These are phyloP conservation scores for Hippocampus mohnikei DNA, from an alignment of 2,113 vertebrate genomes.

Conservation along the genomic window DNA sequence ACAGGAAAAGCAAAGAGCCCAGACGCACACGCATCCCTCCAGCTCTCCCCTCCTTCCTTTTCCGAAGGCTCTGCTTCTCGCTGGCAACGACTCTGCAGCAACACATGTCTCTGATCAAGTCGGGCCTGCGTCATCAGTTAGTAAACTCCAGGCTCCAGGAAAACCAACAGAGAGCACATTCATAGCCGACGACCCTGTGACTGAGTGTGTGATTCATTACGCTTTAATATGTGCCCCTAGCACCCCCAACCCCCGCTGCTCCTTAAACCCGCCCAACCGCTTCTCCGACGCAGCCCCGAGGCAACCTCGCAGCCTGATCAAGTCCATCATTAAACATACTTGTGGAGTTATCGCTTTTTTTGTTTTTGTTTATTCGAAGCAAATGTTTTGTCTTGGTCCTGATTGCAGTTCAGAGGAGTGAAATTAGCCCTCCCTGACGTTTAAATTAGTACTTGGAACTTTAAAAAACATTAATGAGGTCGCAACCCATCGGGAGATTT, in stretches of 20 bases:
- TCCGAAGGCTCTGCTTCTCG: slow-evolving; percentile 54
- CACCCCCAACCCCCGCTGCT: slow-evolving; percentile 34
- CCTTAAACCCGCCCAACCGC: slow-evolving; percentile 50
- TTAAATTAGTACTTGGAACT: slow-evolving; percentile 15
- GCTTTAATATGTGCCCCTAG: slow-evolving; percentile 70
- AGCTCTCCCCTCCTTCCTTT: slow-evolving; percentile 30
- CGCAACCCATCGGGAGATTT: slow-evolving; percentile 7
- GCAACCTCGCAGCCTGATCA: slow-evolving; percentile 65
- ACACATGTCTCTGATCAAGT: slow-evolving; percentile 80
- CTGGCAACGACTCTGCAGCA: slow-evolving; percentile 67
- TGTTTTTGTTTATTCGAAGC: slow-evolving; percentile 51
- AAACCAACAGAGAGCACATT: slow-evolving; percentile 80
- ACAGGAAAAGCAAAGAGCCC: slow-evolving; percentile 48
- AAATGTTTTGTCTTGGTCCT: slow-evolving; percentile 35
- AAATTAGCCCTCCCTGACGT: slow-evolving; percentile 40
- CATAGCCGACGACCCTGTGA: slow-evolving; percentile 76
- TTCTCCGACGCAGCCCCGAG: slow-evolving; percentile 60
- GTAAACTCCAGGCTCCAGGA: slow-evolving; percentile 78
- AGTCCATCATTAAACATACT: slow-evolving; percentile 66
- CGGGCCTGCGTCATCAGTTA: slow-evolving; percentile 78
- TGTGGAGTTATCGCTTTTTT: slow-evolving; percentile 57
- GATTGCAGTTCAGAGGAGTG: slow-evolving; percentile 37
- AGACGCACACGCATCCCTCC: slow-evolving; percentile 62
- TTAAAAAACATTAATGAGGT: slow-evolving; percentile 2
- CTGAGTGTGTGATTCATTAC: slow-evolving; percentile 80